phyloP scores from a whole-genome alignment of 2,888 invertebrate genomes.

The Thelaira solivaga region DNA sequence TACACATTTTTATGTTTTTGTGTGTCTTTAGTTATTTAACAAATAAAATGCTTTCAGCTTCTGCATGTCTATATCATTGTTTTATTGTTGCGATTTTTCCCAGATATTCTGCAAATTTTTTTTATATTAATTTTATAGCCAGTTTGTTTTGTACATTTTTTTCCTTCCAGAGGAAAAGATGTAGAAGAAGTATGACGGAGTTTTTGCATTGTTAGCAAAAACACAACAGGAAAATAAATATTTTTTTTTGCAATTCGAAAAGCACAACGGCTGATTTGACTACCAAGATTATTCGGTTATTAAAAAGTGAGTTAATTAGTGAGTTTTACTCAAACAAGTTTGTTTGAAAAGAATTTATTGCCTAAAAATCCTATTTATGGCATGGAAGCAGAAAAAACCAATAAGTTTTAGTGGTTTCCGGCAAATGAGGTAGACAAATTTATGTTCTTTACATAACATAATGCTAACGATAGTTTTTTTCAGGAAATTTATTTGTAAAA shows the following conservation, averaged over 20 bases:
- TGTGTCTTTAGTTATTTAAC: slow-evolving; percentile 18
- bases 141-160: neutral
- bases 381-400: too few relatives aligned
- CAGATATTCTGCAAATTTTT: neutral
- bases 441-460: too few relatives aligned
- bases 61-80: slow-evolving; percentile 13
- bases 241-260: neutral
- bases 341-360: too few relatives aligned
- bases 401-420: too few relatives aligned
- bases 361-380: too few relatives aligned
- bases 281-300: neutral
- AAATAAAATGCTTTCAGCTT: slow-evolving; percentile 33
- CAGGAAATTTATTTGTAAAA: neutral
- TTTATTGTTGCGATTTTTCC: slow-evolving; percentile 14
- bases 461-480: neutral
- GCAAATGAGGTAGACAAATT: too few relatives aligned
- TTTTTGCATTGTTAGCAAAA: slow-evolving; percentile 26
- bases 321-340: neutral
- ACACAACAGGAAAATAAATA: neutral
- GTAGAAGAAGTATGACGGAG: neutral
- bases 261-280: neutral
- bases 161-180: neutral
- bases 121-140: neutral
- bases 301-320: neutral
- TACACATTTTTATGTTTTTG: neutral